Conservation (phyloP, 2,888 invertebrate species). For the Brachyptera risi region DNA sequence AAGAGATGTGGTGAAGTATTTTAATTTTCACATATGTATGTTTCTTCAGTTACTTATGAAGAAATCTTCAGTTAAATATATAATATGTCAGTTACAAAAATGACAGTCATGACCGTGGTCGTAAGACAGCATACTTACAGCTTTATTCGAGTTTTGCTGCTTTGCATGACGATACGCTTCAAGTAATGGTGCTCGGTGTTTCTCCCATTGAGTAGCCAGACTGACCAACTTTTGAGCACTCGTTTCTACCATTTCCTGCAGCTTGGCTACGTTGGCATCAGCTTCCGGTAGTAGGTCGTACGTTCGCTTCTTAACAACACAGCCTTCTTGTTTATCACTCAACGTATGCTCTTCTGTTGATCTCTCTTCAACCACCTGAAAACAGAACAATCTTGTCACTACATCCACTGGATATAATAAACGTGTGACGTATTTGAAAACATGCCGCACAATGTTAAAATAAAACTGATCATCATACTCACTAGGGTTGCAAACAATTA, state of each 20-base stretch:
- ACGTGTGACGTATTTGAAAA: too few species aligned
- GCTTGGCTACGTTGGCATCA: conserved; percentile 54
- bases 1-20: too few species aligned
- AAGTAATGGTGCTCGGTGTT: conserved; percentile 62
- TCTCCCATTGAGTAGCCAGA: conserved; percentile 68
- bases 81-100: too few species aligned
- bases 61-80: too few species aligned
- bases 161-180: conserved; percentile 52
- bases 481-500: too few species aligned
- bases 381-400: neutral
- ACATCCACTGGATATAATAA: too few species aligned
- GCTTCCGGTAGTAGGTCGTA: conserved; percentile 62
- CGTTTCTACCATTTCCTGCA: conserved; percentile 55
- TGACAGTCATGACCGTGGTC: too few species aligned
- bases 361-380: conserved; percentile 38
- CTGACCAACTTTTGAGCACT: conserved; percentile 59
- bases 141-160: conserved; percentile 43
- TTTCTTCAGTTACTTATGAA: too few species aligned
- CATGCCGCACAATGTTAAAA: too few species aligned
- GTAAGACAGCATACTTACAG: conserved; percentile 46
- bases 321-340: conserved; percentile 30
- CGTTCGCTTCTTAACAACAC: conserved; percentile 45
- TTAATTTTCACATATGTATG: too few species aligned
- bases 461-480: too few species aligned
- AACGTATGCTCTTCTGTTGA: conserved; percentile 46